These are phyloP conservation scores for Micromys minutus DNA, from an alignment of 2,113 vertebrate genomes.

Conservation along the genomic window DNA sequence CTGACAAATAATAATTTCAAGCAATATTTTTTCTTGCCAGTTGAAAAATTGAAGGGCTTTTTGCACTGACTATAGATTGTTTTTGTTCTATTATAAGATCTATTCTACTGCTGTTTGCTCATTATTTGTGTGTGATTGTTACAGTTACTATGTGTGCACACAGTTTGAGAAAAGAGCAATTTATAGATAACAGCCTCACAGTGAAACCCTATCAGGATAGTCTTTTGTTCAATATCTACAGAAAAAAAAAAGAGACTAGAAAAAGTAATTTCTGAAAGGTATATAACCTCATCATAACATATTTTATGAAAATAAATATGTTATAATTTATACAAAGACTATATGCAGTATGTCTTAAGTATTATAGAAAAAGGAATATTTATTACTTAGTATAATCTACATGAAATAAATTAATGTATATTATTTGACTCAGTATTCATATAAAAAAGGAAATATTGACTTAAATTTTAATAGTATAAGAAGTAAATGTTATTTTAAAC, in stretches of 20 bases:
- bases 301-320: constrained; percentile 54
- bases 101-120: constrained; percentile 15
- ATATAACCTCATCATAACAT: not conserved
- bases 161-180: constrained; percentile 37
- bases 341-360: not conserved
- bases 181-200: constrained; percentile 41
- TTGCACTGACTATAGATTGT: constrained; percentile 38
- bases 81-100: constrained; percentile 55
- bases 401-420: constrained; percentile 18
- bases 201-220: constrained; percentile 24
- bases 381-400: not conserved
- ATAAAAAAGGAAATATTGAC: constrained; percentile 10
- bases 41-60: constrained; percentile 38
- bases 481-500: not conserved
- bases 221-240: constrained; percentile 34
- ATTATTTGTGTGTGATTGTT: constrained; percentile 57
- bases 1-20: constrained; percentile 63
- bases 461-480: constrained; percentile 49
- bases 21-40: constrained; percentile 31
- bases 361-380: not conserved
- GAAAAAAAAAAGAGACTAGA: not conserved
- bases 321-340: constrained; percentile 21
- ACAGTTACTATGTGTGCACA: constrained; percentile 23
- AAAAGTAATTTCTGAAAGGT: not conserved
- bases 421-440: not conserved